A percentile compares a stretch with the other conserved stretches of the same genome.
Evolutionary conservation across 2,797 vertebrate genomes (phyloP).

Genomic region (Chaetodon trifasciatus): DNA sequence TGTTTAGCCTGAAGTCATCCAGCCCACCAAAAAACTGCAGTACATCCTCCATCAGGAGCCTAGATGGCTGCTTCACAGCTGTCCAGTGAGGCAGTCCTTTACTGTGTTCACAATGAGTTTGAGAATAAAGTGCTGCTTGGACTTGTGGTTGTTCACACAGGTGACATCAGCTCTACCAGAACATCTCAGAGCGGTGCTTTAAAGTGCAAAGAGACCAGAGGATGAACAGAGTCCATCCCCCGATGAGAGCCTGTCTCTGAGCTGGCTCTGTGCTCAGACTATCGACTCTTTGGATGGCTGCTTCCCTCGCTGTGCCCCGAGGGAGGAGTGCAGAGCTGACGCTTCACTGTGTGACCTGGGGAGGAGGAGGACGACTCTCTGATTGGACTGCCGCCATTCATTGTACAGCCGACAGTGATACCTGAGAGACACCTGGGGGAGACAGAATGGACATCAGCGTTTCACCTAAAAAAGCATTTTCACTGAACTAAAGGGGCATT

Average conservation of each 20-base stretch:
- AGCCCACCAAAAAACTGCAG: neutral
- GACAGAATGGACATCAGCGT: neutral
- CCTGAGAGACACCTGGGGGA: constrained; percentile 90
- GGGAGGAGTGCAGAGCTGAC: neutral
- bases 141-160: neutral
- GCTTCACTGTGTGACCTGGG: constrained; percentile 10
- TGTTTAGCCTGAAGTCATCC: neutral
- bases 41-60: neutral
- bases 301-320: constrained; percentile 14
- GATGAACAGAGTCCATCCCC: neutral
- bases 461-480: neutral
- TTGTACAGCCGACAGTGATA: constrained; percentile 93
- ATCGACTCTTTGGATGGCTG: constrained; percentile 37
- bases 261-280: constrained; percentile 20
- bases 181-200: neutral
- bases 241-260: neutral
- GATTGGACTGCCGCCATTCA: constrained; percentile 91
- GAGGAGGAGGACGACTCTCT: constrained; percentile 68
- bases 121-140: constrained; percentile 13
- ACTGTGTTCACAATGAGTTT: neutral
- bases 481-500: neutral
- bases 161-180: neutral
- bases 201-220: constrained; percentile 33
- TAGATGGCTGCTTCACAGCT: neutral
- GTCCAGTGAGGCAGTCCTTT: neutral